Evolutionary conservation across 2,797 vertebrate genomes (phyloP), one percentile per base, ranked within the genome.

Genomic region (Spondyliosoma cantharus): DNA sequence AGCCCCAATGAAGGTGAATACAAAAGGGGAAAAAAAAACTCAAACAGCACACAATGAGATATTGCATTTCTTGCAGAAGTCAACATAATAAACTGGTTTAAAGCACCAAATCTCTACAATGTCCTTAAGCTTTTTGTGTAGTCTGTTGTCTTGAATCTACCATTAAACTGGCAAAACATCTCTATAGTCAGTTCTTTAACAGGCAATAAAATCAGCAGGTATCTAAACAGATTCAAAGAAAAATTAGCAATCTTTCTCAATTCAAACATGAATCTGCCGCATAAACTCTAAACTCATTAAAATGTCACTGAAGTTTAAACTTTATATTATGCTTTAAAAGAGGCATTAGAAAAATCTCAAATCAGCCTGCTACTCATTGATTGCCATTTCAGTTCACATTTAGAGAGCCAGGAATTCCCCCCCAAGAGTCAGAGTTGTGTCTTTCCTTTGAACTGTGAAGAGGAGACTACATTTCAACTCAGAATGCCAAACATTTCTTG

Each of bases 401-500:
- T 82, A 54, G 56, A 77, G 42, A 61, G 69, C 60, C 53, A 50
- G 64, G 52, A 83, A 76, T 68, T 1, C 22, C 76, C 52, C 58
- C 72, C 78, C 82, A 63, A 54, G 73, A 80, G 71, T 69, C 63
- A 49, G 64, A 71, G 45, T 37, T 60, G 57, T 66, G 17, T 64
- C 73, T 83, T 70, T 68, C 46, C 79, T 81, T 62, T 74, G 58
- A 87, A 86, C 82, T 71, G 56, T 57, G 76, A 75, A 49, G 54
- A 80, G 42, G 42, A 86, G 69, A 81, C 77, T 62, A 50, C 65
- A 72, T 77, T 81, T 78, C 62, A 73, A 69, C 71, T 70, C 75
- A 24, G 77, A 90, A 87, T 83, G 80, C 73, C 78, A 89, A 92
- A 91, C 82, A 80, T 82, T 85, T 82, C 71, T 82, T 87, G 86